A percentile compares a stretch with the other conserved stretches of the same genome.
Evolutionary conservation across 2,888 invertebrate species (phyloP).

Genomic region (Oeneis ivallda): DNA sequence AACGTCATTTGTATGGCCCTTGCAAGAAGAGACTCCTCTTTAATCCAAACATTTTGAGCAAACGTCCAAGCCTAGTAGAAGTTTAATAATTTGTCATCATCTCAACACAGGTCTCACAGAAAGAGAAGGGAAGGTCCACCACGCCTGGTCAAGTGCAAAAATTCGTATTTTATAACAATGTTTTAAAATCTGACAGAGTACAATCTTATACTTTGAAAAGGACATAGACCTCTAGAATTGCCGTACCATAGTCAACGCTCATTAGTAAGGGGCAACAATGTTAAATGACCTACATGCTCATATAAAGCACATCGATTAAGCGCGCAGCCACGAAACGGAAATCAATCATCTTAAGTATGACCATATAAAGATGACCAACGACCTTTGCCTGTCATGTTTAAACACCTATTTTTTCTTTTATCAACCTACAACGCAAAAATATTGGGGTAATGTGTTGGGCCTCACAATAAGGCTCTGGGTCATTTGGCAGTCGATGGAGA

Average conservation of each 20-base stretch:
- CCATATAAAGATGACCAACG: slow-evolving; percentile 8
- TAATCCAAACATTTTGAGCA: no score
- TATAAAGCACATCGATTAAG: slow-evolving; percentile 20
- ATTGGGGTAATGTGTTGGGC: not conserved
- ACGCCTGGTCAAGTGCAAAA: no score
- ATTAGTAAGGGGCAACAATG: slow-evolving; percentile 15
- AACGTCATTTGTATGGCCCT: no score
- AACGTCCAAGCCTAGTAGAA: no score
- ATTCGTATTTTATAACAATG: not conserved
- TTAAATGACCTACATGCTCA: slow-evolving; percentile 24
- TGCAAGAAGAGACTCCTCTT: no score
- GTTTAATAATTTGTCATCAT: no score
- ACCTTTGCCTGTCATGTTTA: slow-evolving; percentile 1
- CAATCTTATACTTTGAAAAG: not conserved
- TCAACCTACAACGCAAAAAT: not conserved
- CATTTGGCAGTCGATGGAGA: no score
- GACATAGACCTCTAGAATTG: not conserved
- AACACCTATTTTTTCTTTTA: slow-evolving; percentile 10
- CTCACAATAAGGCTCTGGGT: no score
- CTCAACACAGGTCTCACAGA: no score
- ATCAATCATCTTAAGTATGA: slow-evolving; percentile 22
- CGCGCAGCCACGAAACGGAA: slow-evolving; percentile 14
- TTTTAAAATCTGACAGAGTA: not conserved
- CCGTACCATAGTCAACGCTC: slow-evolving; percentile 1
- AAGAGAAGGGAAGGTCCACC: no score